Evolutionary conservation across 92 coral and sea anemone genomes (phyloP).

Genomic region (Hydrozoanthus gracilis): DNA sequence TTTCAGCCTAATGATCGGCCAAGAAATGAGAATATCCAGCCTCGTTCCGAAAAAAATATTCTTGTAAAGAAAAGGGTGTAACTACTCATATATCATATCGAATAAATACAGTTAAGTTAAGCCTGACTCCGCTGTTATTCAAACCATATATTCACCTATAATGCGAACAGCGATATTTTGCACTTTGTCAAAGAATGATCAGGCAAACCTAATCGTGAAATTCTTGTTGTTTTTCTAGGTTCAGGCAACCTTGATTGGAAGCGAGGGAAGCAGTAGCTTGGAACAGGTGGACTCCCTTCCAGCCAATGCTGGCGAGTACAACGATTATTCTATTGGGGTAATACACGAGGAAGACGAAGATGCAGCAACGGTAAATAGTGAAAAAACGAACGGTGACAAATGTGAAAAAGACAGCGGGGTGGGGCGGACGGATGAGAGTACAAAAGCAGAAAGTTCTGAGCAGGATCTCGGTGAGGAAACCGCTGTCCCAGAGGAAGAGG

Average conservation of each 20-base stretch:
- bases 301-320: slow-evolving; percentile 42
- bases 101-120: too few species aligned
- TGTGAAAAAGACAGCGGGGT: slow-evolving; percentile 98
- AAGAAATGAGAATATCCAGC: too few species aligned
- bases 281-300: slow-evolving; percentile 68
- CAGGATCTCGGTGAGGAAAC: slow-evolving; percentile 85
- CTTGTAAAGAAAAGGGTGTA: too few species aligned
- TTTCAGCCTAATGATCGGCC: too few species aligned
- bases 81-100: too few species aligned
- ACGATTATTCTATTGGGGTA: slow-evolving; percentile 83
- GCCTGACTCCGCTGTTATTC: too few species aligned
- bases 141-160: too few species aligned
- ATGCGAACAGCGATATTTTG: too few species aligned
- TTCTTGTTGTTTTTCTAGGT: slow-evolving; percentile 56
- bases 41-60: too few species aligned
- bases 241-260: slow-evolving; percentile 92
- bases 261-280: slow-evolving; percentile 84
- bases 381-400: slow-evolving; percentile 83
- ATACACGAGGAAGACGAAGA: slow-evolving; percentile 97
- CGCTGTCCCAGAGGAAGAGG: slow-evolving; percentile 54
- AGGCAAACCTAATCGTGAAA: too few species aligned
- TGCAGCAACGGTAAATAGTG: slow-evolving; percentile 76
- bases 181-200: too few species aligned
- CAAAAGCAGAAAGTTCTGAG: slow-evolving; percentile 94
- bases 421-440: slow-evolving; percentile 93